Conservation (phyloP, 2,888 invertebrate species). For the Koerneria pararmatus region DNA sequence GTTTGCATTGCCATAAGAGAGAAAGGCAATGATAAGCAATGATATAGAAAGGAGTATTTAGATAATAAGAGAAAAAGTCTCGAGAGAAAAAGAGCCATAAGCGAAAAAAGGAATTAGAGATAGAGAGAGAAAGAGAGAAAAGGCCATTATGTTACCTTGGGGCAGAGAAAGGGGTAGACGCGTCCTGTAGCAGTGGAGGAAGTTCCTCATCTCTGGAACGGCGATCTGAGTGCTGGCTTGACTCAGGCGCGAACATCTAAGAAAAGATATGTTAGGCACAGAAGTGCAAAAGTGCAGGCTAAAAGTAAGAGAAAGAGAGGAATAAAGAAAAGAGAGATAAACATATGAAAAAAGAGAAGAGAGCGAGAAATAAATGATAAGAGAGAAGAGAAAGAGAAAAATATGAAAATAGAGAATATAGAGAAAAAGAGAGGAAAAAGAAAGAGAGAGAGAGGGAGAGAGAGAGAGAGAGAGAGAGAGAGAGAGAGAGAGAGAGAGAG, state of each 20-base stretch:
- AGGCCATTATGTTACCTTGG: slow-evolving; percentile 16
- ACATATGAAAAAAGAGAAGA: background rate
- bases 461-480: slow-evolving; percentile 1
- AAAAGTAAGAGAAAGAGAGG: background rate
- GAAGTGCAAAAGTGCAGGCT: no score
- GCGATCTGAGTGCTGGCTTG: background rate
- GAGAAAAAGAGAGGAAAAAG: background rate
- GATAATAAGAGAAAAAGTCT: background rate
- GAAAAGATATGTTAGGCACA: background rate
- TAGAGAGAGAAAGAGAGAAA: no score
- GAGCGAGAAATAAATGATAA: background rate
- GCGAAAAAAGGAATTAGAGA: no score
- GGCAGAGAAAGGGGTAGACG: slow-evolving; percentile 18
- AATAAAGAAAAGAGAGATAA: background rate
- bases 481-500: background rate
- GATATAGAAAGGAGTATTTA: no score
- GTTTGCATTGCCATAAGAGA: no score
- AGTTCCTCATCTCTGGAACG: slow-evolving; percentile 23
- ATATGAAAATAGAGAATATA: no score
- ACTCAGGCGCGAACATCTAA: slow-evolving; percentile 17
- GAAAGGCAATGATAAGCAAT: no score
- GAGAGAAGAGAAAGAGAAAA: background rate
- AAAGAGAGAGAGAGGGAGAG: background rate
- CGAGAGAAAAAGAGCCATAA: no score
- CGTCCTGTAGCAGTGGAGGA: slow-evolving; percentile 25